Conservation (phyloP, 2,113 vertebrate species). For the Thunnus thynnus region DNA sequence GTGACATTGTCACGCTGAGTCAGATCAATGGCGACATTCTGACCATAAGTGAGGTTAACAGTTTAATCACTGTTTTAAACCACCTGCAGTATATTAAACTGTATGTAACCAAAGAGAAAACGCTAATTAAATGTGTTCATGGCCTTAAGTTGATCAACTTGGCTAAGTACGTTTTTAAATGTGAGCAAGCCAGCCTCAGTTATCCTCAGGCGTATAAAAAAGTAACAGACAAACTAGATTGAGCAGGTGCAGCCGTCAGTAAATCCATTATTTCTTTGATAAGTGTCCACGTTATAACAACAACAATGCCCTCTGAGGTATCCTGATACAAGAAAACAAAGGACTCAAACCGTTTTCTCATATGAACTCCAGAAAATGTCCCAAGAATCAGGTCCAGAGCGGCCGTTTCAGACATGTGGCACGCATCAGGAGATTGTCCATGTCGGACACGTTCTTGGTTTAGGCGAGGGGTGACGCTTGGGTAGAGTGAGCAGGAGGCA, state of each 20-base stretch:
- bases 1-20: neutral
- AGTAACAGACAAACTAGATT: neutral
- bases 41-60: neutral
- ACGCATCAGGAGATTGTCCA: too few species aligned
- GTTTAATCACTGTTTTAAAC: neutral
- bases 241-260: neutral
- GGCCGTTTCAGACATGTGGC: too few species aligned
- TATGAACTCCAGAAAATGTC: too few species aligned
- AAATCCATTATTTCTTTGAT: slow-evolving; percentile 21
- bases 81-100: neutral
- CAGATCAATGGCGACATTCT: neutral
- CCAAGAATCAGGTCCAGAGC: too few species aligned
- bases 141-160: neutral
- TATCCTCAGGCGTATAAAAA: neutral
- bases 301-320: neutral
- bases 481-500: too few species aligned
- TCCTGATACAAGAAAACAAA: too few species aligned
- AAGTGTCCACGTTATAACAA: neutral
- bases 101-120: neutral
- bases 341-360: too few species aligned
- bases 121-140: neutral
- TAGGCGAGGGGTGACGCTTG: too few species aligned
- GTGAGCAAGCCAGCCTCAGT: neutral
- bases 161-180: neutral
- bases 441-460: too few species aligned